Base-by-base conservation (phyloP, 1,140 invertebrate genomes). In the Papilio aristodemus region DNA sequence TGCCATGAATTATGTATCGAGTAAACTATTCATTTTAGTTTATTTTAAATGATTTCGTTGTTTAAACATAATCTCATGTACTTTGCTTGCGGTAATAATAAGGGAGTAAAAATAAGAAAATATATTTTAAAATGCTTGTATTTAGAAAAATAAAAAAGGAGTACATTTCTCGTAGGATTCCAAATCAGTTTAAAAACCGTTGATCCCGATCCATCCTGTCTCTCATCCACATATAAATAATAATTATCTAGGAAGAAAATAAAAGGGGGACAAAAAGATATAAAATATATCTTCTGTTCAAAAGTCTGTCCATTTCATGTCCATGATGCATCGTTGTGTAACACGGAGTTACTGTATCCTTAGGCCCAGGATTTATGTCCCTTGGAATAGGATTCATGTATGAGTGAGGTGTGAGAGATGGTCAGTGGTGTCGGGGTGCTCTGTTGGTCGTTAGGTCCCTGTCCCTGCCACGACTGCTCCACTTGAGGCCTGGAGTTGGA, bases 341-440 rank as follows among this genome's bases (percentile, higher is more conserved):
- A 32, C 1, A 8, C 9, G 14, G 14, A 17, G 14, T 43, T 13
- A 5, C 11, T 4, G 59, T 38, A 4, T 38, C 17, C n/a, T 60
- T 63, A 66, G 10, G 27, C 27, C 62, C 62, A 66, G 14, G 62
- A 22, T 5, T 50, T 43, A 10, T 66, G 62, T 1, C 62, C 41
- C 9, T 66, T 66, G 5, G 62, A 66, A 17, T 32, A 46, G 25
- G 62, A 46, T 22, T 66, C 39, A 32, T 66, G 62, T 19, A 66
- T 43, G 41, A 66, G 62, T 2, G 62, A 66, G 22, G 62, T 66
- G 22, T 66, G 62, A 6, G 62, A 46, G 19, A 66, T 66, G 25
- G 62, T 66, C 39, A 66, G 11, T 0, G 62, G 62, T 1, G 22
- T 22, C 7, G 38, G 39, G 7, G 39, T 36, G 6, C 17, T 22